Evolutionary conservation across 2,113 vertebrate species (phyloP).

Genomic region (Marcusenius ussheri): DNA sequence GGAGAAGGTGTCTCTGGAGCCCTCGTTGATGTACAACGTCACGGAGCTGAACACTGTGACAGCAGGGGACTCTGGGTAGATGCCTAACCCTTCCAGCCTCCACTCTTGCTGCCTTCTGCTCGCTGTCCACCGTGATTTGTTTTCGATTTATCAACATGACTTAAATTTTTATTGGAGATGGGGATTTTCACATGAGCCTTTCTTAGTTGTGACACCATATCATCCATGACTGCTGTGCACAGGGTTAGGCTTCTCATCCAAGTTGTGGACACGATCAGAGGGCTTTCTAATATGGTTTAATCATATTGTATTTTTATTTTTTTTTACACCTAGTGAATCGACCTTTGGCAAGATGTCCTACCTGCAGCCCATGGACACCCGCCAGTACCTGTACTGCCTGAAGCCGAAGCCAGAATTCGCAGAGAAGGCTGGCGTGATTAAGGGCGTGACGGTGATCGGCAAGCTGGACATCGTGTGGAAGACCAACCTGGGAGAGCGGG

Average conservation of each 20-base stretch:
- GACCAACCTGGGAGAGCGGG: slow-evolving; percentile 92
- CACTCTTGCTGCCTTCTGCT: neutral
- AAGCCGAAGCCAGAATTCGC: slow-evolving; percentile 95
- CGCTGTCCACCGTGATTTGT: neutral
- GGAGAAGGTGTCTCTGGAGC: slow-evolving; percentile 97
- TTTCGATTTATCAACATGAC: neutral
- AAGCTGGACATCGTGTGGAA: slow-evolving; percentile 99
- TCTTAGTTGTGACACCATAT: neutral
- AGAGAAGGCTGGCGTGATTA: slow-evolving; percentile 95
- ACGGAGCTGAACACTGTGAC: slow-evolving; percentile 80
- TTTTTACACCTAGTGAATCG: slow-evolving; percentile 61
- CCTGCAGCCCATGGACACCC: slow-evolving; percentile 92
- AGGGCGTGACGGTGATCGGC: slow-evolving; percentile 93
- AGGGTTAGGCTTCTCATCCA: neutral
- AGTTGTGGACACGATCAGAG: neutral
- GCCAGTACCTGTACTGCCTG: slow-evolving; percentile 93
- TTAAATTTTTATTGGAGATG: neutral
- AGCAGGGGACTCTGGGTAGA: slow-evolving; percentile 67
- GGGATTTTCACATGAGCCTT: neutral
- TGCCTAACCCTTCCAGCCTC: neutral
- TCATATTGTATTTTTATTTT: neutral
- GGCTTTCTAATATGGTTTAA: neutral
- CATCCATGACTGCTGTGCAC: neutral
- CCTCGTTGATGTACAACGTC: slow-evolving; percentile 95
- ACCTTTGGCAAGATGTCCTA: slow-evolving; percentile 94